These are phyloP conservation scores for Dynastes tityus DNA, from an alignment of 2,888 invertebrate species.

Conservation along the genomic window DNA sequence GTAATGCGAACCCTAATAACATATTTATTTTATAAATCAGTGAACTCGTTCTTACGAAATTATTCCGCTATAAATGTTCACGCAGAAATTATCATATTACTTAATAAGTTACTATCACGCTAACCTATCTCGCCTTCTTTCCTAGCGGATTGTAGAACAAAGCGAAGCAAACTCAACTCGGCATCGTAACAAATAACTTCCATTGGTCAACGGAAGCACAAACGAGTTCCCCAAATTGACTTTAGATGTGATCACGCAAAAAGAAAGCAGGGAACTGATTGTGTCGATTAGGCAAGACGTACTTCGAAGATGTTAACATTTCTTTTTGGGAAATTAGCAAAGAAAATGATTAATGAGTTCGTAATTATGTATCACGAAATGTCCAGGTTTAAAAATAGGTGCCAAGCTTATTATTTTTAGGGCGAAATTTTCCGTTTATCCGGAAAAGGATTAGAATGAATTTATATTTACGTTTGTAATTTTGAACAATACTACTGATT, in stretches of 20 bases:
- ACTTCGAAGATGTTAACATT: not conserved
- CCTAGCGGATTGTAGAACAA: constrained; percentile 8
- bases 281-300: constrained; percentile 27
- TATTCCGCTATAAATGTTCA: not conserved
- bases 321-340: not conserved
- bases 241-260: constrained; percentile 30
- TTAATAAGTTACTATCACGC: constrained; percentile 30
- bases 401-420: not conserved
- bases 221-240: constrained; percentile 32
- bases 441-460: no score
- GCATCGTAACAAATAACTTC: constrained; percentile 35
- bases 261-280: constrained; percentile 27
- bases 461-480: no score
- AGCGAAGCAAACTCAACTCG: constrained; percentile 3
- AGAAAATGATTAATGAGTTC: constrained; percentile 1
- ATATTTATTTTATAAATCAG: constrained; percentile 21
- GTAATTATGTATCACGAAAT: not conserved
- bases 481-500: no score
- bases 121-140: not conserved
- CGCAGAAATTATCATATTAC: constrained; percentile 21
- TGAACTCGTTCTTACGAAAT: not conserved
- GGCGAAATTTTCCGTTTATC: no score
- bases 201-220: constrained; percentile 32
- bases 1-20: not conserved
- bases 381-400: not conserved